phyloP scores from a whole-genome alignment of 2,113 vertebrate species.

The Beaufortia kweichowensis region DNA sequence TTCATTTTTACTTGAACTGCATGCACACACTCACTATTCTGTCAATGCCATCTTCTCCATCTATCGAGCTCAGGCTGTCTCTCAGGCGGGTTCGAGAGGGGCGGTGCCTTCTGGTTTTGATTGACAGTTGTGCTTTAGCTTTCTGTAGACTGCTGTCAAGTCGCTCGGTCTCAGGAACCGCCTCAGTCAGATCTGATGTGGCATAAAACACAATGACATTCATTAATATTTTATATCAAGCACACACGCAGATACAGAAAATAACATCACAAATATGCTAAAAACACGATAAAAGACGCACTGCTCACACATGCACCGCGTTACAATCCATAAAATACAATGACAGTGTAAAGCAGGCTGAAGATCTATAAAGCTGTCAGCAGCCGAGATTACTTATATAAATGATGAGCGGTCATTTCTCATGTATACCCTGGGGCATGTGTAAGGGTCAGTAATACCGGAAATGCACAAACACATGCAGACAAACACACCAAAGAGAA shows the following conservation, averaged over 20 bases:
- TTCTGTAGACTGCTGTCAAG: slow-evolving; percentile 84
- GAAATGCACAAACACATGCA: slow-evolving; percentile 9
- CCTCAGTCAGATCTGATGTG: slow-evolving; percentile 78
- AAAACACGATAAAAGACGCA: slow-evolving; percentile 16
- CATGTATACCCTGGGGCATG: slow-evolving; percentile 2
- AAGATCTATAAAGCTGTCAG: slow-evolving; percentile 51
- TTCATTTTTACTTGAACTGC: neutral
- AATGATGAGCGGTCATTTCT: slow-evolving; percentile 33
- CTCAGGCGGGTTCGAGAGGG: slow-evolving; percentile 79
- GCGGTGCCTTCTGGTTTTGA: slow-evolving; percentile 78
- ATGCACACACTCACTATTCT: slow-evolving; percentile 53
- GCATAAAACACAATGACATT: slow-evolving; percentile 1
- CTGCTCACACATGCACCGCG: neutral
- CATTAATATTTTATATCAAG: neutral
- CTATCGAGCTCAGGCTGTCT: slow-evolving; percentile 80
- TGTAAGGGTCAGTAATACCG: slow-evolving; percentile 1
- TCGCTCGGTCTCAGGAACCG: slow-evolving; percentile 80
- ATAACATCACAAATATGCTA: slow-evolving; percentile 6
- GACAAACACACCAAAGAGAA: slow-evolving; percentile 2
- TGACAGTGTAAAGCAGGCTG: slow-evolving; percentile 40
- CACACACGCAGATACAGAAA: neutral
- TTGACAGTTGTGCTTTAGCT: slow-evolving; percentile 79
- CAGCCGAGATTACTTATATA: slow-evolving; percentile 46
- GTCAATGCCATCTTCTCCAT: slow-evolving; percentile 78
- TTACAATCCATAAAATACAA: slow-evolving; percentile 39